Conservation (phyloP, 2,888 invertebrate species). For the Melolontha melolontha region DNA sequence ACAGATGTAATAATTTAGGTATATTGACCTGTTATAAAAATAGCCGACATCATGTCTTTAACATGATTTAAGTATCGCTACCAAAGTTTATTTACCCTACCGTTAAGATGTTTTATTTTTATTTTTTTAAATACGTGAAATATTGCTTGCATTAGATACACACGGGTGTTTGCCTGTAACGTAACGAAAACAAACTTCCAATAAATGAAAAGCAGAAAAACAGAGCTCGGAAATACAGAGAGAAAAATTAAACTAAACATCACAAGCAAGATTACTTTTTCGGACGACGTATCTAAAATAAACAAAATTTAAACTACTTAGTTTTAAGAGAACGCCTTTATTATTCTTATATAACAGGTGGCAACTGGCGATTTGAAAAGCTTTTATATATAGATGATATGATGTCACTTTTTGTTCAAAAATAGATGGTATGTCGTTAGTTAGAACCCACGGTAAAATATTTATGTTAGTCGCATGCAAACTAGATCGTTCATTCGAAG, state of each 20-base stretch:
- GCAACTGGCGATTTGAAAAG: constrained; percentile 6
- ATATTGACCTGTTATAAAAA: constrained; percentile 30
- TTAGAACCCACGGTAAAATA: constrained; percentile 25
- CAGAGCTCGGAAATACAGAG: neutral
- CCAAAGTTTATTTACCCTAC: constrained; percentile 1
- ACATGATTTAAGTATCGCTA: constrained; percentile 11
- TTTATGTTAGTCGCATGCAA: constrained; percentile 9
- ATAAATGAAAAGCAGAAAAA: constrained; percentile 18
- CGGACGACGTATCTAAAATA: neutral
- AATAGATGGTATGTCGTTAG: constrained; percentile 25
- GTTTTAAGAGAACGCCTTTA: neutral
- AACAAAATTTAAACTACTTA: neutral
- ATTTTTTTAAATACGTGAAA: neutral
- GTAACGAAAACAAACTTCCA: neutral
- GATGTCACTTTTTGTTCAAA: constrained; percentile 26
- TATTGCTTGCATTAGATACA: constrained; percentile 1
- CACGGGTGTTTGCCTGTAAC: neutral
- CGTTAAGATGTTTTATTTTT: neutral
- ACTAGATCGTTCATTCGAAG: constrained; percentile 22
- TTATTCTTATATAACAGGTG: constrained; percentile 20
- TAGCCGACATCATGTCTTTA: constrained; percentile 13
- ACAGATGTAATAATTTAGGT: constrained; percentile 28
- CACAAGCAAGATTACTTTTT: neutral
- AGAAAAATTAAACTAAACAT: neutral
- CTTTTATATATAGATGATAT: constrained; percentile 21